Evolutionary conservation across 2,888 invertebrate genomes (phyloP), one percentile per base, ranked within the genome.

Genomic region (Leptinotarsa haldemani): DNA sequence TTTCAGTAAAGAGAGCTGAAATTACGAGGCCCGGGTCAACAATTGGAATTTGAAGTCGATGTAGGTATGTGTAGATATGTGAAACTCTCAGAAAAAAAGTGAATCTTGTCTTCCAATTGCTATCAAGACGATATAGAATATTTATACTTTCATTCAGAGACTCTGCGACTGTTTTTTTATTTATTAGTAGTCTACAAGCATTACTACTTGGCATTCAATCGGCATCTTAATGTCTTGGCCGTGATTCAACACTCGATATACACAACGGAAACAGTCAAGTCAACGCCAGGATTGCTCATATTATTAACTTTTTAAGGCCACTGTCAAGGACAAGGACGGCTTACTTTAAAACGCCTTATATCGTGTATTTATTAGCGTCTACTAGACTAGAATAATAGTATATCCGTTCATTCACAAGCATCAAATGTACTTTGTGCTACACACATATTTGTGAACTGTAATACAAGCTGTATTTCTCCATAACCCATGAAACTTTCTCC

Each of bases 141-240:
- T 40, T 40, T 40, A 40, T 40, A 40, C 40, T 40, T 40, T 40
- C 40, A 50, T 50, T 50, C 50, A 50, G 53, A 12, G 53, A 12
- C 53, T 53, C n/a, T n/a, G 18, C 9, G 3, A 53, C 3, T 53
- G n/a, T 53, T n/a, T 18, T 66, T 22, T 52, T 52, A 65, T 65
- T 65, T 65, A 66, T 67, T 30, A 18, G 53, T 67, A 53, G 67
- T 53, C 67, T 30, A n/a, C 40, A 18, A 40, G 66, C 58, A 16
- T 20, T 15, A 25, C 58, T 66, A 52, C 53, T 67, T 67, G 40
- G 16, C 40, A 67, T 67, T 67, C 67, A 67, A 40, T 53, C 40
- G 12, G 67, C 67, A 53, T 53, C 67, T 9, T 50, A 66, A 22
- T 66, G 66, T 52, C 66, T 67, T 67, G 67, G 67, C 67, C 67